A percentile compares a stretch with the other conserved stretches of the same genome.
Evolutionary conservation across 2,113 vertebrate genomes (phyloP).

Genomic region (Oryzias curvinotus): DNA sequence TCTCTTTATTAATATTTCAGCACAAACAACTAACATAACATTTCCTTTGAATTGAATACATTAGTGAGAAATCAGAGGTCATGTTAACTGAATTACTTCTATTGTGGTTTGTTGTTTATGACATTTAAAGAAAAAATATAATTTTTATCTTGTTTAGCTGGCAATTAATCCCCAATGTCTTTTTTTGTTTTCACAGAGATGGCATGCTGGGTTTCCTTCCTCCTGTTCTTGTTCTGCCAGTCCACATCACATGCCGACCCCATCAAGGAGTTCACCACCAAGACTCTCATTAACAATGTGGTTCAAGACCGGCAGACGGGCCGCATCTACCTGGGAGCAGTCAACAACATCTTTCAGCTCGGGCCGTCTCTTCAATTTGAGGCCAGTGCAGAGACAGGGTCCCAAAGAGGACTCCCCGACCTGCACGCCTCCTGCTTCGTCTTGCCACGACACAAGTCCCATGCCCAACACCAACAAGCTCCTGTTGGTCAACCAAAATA

Average conservation of each 20-base stretch:
- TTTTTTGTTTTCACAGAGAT: constrained; percentile 68
- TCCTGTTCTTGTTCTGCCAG: constrained; percentile 55
- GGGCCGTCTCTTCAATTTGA: constrained; percentile 66
- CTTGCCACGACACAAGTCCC: constrained; percentile 77
- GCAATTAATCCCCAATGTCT: constrained; percentile 18
- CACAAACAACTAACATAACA: no score
- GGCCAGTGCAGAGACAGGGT: constrained; percentile 70
- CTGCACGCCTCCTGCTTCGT: constrained; percentile 87
- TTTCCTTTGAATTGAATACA: no score
- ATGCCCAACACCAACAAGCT: constrained; percentile 91
- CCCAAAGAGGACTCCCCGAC: constrained; percentile 82
- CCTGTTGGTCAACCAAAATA: constrained; percentile 80
- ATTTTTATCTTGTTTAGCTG: constrained; percentile 26
- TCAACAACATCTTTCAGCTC: constrained; percentile 88
- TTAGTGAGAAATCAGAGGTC: neutral
- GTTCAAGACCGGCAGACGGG: constrained; percentile 83
- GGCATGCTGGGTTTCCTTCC: constrained; percentile 71
- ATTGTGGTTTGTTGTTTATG: neutral
- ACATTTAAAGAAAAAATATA: constrained; percentile 14
- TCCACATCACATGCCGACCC: constrained; percentile 31
- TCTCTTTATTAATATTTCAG: no score
- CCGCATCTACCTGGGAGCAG: constrained; percentile 87
- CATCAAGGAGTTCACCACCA: constrained; percentile 62
- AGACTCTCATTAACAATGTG: constrained; percentile 85
- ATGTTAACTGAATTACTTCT: constrained; percentile 11